These are phyloP conservation scores for Bergia puertoricense DNA, from an alignment of 92 coral and sea anemone genomes.

Conservation along the genomic window DNA sequence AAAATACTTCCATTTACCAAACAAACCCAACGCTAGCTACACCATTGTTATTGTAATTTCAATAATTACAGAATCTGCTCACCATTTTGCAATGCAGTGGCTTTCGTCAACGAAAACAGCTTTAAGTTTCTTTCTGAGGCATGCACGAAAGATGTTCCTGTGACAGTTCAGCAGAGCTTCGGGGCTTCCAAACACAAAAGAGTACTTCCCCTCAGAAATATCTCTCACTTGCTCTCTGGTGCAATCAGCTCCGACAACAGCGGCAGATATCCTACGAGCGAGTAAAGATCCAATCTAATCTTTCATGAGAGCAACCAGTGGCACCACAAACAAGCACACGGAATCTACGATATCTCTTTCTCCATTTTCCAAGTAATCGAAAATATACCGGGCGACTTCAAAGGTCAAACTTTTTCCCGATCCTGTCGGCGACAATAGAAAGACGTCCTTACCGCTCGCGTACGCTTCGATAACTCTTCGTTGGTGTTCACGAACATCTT, in stretches of 20 bases:
- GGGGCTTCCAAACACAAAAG: constrained; percentile 46
- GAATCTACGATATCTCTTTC: constrained; percentile 19
- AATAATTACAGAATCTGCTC: constrained; percentile 9
- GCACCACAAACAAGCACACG: constrained; percentile 52
- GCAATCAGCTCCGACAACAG: constrained; percentile 39
- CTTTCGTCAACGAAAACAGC: constrained; percentile 65
- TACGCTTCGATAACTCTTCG: constrained; percentile 33
- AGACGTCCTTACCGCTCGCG: constrained; percentile 1
- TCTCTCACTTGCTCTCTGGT: constrained; percentile 17
- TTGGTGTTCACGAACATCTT: constrained; percentile 33
- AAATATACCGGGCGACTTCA: constrained; percentile 17
- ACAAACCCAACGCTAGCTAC: too few relatives aligned
- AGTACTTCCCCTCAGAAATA: constrained; percentile 28
- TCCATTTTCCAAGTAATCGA: constrained; percentile 13
- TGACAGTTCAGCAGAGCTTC: constrained; percentile 33
- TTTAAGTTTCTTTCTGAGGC: constrained; percentile 39
- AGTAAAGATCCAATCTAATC: constrained; percentile 52
- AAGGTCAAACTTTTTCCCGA: constrained; percentile 41
- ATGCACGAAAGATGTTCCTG: too few relatives aligned
- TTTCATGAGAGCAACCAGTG: constrained; percentile 62
- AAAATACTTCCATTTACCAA: too few relatives aligned
- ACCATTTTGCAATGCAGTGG: constrained; percentile 72
- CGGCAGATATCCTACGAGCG: constrained; percentile 48
- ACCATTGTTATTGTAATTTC: too few relatives aligned
- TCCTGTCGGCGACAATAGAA: constrained; percentile 40